Evolutionary conservation across 2,113 vertebrate species (phyloP).

Genomic region (Chroicocephalus ridibundus): DNA sequence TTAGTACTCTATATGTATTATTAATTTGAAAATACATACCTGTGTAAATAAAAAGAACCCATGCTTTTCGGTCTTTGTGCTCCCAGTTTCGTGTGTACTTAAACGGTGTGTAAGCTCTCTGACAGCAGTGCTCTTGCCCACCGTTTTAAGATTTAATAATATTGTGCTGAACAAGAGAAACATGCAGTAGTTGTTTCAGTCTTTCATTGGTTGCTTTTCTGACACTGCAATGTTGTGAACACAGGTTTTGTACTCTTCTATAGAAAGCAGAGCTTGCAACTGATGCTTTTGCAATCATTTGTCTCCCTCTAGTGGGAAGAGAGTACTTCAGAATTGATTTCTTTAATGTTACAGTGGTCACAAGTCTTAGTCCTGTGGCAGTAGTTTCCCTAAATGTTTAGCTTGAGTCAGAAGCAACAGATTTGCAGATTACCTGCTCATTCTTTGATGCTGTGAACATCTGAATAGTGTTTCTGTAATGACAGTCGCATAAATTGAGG

Average conservation of each 20-base stretch:
- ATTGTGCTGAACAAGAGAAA: not conserved
- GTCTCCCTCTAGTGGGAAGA: conserved; percentile 59
- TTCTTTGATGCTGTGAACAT: not conserved
- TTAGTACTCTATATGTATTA: not conserved
- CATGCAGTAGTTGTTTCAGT: not conserved
- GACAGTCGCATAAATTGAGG: not conserved
- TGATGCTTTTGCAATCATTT: not conserved
- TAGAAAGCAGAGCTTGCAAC: not conserved
- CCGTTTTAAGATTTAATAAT: not conserved
- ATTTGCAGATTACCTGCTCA: not conserved
- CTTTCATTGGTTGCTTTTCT: not conserved
- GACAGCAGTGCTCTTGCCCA: not conserved
- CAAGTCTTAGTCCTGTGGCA: not conserved
- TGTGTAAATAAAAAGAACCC: not conserved
- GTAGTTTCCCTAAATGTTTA: not conserved
- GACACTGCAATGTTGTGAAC: not conserved
- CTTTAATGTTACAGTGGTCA: not conserved
- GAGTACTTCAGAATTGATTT: not conserved
- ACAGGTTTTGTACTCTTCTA: not conserved
- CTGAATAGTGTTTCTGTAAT: not conserved
- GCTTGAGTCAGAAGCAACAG: not conserved
- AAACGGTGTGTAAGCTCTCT: not conserved
- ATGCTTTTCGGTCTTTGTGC: not conserved
- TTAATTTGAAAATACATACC: not conserved
- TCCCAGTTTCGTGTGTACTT: not conserved